A percentile compares a stretch with the other conserved stretches of the same genome.
phyloP scores from a whole-genome alignment of 2,888 invertebrate species.

The Bugula neritina region DNA sequence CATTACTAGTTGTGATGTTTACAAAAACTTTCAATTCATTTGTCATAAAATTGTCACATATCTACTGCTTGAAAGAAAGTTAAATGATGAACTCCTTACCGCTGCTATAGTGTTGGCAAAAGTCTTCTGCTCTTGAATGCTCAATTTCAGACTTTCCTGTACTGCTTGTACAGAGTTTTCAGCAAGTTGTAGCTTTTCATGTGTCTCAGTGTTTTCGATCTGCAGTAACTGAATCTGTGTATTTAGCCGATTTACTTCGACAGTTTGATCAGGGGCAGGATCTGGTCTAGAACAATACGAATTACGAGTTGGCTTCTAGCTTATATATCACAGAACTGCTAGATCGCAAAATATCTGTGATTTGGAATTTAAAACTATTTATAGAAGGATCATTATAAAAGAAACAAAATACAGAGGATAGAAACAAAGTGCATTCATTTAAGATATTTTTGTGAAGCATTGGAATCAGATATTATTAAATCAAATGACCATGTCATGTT shows the following conservation, averaged over 20 bases:
- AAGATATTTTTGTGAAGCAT: background rate
- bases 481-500: background rate
- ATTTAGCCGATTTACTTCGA: background rate
- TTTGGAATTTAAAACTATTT: no score
- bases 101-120: background rate
- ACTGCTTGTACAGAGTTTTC: background rate
- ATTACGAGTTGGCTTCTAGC: no score
- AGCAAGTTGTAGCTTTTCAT: conserved; percentile 27
- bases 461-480: background rate
- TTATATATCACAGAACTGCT: no score
- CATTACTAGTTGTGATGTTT: no score
- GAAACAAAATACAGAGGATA: no score
- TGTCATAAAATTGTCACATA: background rate
- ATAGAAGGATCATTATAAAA: no score
- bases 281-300: no score
- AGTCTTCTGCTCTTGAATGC: conserved; percentile 8
- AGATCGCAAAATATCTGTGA: no score
- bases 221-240: conserved; percentile 28
- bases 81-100: background rate
- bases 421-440: background rate
- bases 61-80: background rate
- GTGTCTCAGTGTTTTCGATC: conserved; percentile 28
- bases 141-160: background rate
- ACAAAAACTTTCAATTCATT: no score
- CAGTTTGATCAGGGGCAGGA: background rate